Conservation (phyloP, 2,113 vertebrate species). For the human region DNA sequence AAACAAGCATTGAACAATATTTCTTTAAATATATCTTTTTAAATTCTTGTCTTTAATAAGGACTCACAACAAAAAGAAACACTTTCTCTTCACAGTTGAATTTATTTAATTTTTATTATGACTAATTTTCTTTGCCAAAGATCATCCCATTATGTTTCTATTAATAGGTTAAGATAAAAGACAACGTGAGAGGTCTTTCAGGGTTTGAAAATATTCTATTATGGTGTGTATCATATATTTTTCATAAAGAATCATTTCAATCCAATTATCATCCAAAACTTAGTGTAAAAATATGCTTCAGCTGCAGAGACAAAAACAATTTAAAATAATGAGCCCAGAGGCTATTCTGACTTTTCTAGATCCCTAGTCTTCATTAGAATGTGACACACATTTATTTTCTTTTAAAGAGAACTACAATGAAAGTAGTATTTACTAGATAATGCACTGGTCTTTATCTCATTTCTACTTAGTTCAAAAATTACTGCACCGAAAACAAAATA, state of each 20-base stretch:
- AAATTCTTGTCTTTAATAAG: conserved; percentile 62
- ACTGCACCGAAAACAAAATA: conserved; percentile 50
- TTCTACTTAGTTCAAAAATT: conserved; percentile 49
- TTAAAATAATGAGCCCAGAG: conserved; percentile 76
- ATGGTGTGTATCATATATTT: conserved; percentile 68
- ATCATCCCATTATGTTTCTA: conserved; percentile 68
- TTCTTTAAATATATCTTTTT: conserved; percentile 52
- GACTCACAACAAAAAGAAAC: conserved; percentile 55
- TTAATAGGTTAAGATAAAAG: conserved; percentile 71
- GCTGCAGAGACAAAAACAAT: conserved; percentile 70
- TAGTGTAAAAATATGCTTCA: conserved; percentile 65
- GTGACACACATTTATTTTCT: conserved; percentile 61
- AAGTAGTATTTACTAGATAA: conserved; percentile 63
- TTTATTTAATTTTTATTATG: conserved; percentile 69
- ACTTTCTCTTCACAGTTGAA: conserved; percentile 51
- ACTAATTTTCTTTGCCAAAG: conserved; percentile 67
- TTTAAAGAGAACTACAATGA: conserved; percentile 62
- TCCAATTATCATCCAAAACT: conserved; percentile 74
- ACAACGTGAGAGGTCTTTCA: conserved; percentile 64
- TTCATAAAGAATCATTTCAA: conserved; percentile 72
- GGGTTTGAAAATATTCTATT: conserved; percentile 73
- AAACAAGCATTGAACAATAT: background rate
- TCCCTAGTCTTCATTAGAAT: conserved; percentile 63
- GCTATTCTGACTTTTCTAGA: conserved; percentile 63
- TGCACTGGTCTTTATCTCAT: conserved; percentile 42